These are phyloP conservation scores for Penaeus chinensis DNA, from an alignment of 1,140 invertebrate genomes.

Conservation along the genomic window DNA sequence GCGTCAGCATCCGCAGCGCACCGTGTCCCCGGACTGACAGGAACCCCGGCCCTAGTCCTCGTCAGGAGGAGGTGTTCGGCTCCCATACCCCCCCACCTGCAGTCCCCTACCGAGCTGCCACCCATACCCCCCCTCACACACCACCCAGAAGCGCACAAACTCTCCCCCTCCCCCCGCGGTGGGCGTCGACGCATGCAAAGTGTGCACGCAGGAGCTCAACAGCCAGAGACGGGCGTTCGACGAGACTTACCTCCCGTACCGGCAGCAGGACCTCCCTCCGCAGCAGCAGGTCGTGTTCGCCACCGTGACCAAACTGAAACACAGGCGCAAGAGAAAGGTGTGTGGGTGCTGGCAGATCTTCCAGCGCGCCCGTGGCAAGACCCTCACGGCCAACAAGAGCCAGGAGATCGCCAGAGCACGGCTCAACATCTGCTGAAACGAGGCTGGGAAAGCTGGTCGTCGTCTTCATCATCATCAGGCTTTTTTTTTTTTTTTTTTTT, in stretches of 20 bases:
- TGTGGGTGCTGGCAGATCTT: constrained; percentile 58
- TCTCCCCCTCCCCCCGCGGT: constrained; percentile 12
- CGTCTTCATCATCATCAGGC: no score
- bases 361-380: constrained; percentile 42
- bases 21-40: constrained; percentile 57
- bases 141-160: constrained; percentile 49
- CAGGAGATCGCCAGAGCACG: constrained; percentile 32
- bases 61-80: constrained; percentile 51
- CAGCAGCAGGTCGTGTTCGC: constrained; percentile 6
- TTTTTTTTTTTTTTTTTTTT: no score
- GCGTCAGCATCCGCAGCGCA: constrained; percentile 60
- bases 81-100: constrained; percentile 44
- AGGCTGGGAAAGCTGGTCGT: background rate
- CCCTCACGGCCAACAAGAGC: constrained; percentile 34
- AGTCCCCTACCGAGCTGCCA: constrained; percentile 44
- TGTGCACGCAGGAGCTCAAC: constrained; percentile 47
- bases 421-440: constrained; percentile 21
- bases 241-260: constrained; percentile 21
- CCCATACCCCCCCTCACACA: constrained; percentile 34
- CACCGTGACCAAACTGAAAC: constrained; percentile 37
- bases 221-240: constrained; percentile 31
- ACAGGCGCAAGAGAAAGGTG: constrained; percentile 44
- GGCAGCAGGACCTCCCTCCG: constrained; percentile 17
- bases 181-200: constrained; percentile 34
- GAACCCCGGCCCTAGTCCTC: constrained; percentile 56